Percentiles rank a stretch among this genome's conserved stretches.
Evolutionary conservation across 2,888 invertebrate species (phyloP).

Genomic region (Elysia crispata): DNA sequence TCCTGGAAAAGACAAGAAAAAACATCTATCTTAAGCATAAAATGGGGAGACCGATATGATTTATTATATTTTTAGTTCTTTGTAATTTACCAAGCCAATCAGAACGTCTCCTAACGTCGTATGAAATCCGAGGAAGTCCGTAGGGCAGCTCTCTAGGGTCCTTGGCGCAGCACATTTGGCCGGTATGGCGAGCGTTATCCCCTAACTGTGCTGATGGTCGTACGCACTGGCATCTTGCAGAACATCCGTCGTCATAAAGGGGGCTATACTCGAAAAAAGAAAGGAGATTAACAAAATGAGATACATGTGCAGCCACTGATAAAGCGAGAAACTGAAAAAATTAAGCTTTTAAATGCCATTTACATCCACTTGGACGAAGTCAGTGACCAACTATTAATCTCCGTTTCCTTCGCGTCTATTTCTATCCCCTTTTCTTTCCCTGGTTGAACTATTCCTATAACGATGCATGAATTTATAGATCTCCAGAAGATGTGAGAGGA

Average conservation of each 20-base stretch:
- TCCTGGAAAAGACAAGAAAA: no score
- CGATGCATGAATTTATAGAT: no score
- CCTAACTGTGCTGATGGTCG: background rate
- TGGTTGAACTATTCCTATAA: no score
- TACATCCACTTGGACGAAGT: no score
- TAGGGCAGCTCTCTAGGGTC: constrained; percentile 26
- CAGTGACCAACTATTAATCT: no score
- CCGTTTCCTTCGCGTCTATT: no score
- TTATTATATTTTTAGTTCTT: no score
- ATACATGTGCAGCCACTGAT: background rate
- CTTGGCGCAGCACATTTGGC: background rate
- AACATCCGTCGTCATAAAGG: background rate
- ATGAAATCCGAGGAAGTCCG: constrained; percentile 21
- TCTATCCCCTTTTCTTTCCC: no score
- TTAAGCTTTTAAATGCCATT: no score
- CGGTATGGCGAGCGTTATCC: background rate
- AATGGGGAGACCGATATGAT: no score
- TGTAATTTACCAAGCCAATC: constrained; percentile 36
- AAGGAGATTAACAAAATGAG: background rate
- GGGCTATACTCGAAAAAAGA: background rate
- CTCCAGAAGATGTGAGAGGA: no score
- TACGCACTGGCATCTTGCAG: background rate
- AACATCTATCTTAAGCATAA: no score
- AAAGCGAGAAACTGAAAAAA: background rate
- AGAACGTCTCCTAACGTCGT: constrained; percentile 18